Evolutionary conservation across 2,113 vertebrate genomes (phyloP).

Genomic region (Nothocercus julius): DNA sequence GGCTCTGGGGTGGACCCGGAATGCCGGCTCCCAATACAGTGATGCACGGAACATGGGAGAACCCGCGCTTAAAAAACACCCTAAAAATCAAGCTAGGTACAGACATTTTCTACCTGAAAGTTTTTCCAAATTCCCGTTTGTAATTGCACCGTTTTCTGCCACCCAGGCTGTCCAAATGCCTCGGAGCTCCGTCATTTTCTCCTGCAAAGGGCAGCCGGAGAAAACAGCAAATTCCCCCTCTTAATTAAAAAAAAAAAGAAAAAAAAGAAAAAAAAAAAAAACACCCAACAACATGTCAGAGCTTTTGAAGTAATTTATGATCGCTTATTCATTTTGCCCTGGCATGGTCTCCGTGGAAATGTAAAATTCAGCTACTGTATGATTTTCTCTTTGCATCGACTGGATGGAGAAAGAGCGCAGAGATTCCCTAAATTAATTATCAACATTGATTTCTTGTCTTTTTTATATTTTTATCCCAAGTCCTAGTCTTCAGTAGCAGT

Average conservation of each 20-base stretch:
- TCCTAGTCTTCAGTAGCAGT: neutral
- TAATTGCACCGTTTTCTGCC: accelerated
- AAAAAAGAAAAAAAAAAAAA: neutral
- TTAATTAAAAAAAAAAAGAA: slow-evolving; percentile 68
- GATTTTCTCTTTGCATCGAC: slow-evolving; percentile 21
- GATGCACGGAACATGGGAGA: neutral
- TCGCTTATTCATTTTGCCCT: slow-evolving; percentile 56
- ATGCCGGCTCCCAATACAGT: neutral
- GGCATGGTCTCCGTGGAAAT: slow-evolving; percentile 49
- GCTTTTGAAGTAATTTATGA: slow-evolving; percentile 65
- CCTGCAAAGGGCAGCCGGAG: neutral
- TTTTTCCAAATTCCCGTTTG: neutral
- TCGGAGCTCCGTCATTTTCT: neutral
- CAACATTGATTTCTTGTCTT: slow-evolving; percentile 57
- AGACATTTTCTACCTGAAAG: neutral
- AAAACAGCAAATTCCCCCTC: slow-evolving; percentile 60
- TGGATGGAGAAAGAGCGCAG: neutral
- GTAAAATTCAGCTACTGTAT: neutral
- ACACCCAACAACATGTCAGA: neutral
- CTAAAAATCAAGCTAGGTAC: neutral
- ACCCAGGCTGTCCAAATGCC: neutral
- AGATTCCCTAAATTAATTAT: slow-evolving; percentile 60
- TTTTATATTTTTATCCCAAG: slow-evolving; percentile 52
- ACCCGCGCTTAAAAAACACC: neutral
- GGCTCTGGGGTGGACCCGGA: no score